These are phyloP conservation scores for Lepus townsendii DNA, from an alignment of 2,797 vertebrate species.

Conservation along the genomic window DNA sequence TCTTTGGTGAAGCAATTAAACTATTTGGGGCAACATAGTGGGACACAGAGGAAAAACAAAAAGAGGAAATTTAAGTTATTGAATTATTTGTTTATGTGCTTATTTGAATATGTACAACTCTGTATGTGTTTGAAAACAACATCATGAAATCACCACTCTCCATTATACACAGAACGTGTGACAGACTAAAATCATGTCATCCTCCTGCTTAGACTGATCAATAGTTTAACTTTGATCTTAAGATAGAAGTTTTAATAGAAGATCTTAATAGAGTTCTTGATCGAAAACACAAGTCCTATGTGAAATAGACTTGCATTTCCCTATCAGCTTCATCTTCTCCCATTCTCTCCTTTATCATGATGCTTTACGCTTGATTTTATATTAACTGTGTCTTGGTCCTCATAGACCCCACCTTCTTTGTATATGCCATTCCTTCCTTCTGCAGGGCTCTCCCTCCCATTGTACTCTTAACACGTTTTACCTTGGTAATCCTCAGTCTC, in stretches of 20 bases:
- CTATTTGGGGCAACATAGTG: background rate
- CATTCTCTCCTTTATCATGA: background rate
- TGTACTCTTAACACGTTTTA: no score
- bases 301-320: slow-evolving; percentile 1
- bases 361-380: background rate
- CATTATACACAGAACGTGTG: background rate
- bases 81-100: background rate
- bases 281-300: background rate
- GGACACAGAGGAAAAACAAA: background rate
- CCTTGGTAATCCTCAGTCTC: background rate
- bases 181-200: background rate
- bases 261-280: background rate
- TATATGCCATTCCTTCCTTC: background rate
- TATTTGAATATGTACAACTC: background rate
- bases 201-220: background rate
- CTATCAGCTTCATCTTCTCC: background rate
- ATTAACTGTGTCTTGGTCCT: background rate
- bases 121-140: background rate
- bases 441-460: background rate
- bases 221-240: background rate
- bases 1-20: background rate
- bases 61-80: background rate
- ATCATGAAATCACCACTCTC: background rate
- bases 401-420: background rate
- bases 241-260: background rate